Percentiles rank a stretch among this genome's conserved stretches.
These are phyloP conservation scores for Elysia chlorotica DNA, from an alignment of 1,140 invertebrate genomes.

Conservation along the genomic window DNA sequence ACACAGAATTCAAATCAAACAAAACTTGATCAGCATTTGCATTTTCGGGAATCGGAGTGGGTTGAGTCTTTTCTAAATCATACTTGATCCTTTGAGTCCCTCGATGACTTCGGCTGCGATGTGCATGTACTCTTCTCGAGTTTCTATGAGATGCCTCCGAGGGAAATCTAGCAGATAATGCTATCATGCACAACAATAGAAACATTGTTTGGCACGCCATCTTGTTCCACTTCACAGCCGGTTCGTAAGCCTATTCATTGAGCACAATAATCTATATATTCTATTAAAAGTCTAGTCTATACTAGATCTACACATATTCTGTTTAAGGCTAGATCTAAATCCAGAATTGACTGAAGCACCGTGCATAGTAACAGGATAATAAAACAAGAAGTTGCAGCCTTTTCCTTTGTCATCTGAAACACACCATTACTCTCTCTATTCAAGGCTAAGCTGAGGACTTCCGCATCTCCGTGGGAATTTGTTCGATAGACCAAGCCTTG, in stretches of 20 bases:
- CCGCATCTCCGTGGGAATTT: not conserved
- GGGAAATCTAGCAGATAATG: not conserved
- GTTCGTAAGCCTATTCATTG: not conserved
- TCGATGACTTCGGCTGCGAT: not conserved
- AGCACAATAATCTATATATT: not conserved
- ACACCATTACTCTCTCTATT: no score
- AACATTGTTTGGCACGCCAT: not conserved
- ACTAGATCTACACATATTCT: no score
- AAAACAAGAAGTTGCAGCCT: not conserved
- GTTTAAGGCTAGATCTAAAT: no score
- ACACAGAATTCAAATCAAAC: constrained; percentile 21
- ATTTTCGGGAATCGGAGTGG: constrained; percentile 9
- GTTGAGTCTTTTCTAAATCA: not conserved
- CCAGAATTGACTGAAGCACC: no score
- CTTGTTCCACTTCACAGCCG: not conserved
- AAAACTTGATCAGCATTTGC: not conserved
- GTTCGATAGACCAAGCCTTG: no score
- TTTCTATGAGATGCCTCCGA: no score
- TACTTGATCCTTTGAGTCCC: not conserved
- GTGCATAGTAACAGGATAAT: not conserved
- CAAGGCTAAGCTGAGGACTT: no score
- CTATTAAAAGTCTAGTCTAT: no score
- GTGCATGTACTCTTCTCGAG: no score
- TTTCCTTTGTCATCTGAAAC: not conserved
- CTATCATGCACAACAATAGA: not conserved